Percentiles rank a stretch among this genome's conserved stretches.
phyloP scores from a whole-genome alignment of 1,140 invertebrate species.

The Palaemon carinicauda region DNA sequence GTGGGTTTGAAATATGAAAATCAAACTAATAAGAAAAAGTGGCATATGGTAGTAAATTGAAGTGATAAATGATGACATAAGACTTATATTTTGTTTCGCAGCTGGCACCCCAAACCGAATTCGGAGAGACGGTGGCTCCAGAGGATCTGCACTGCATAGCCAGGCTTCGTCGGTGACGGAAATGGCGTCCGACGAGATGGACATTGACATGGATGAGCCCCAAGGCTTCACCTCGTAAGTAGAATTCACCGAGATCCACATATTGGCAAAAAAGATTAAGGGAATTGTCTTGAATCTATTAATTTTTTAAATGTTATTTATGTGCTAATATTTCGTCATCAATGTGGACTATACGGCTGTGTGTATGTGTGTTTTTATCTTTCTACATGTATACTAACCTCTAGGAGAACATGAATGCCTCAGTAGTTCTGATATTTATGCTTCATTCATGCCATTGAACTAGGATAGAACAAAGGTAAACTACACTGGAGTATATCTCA shows the following conservation, averaged over 20 bases:
- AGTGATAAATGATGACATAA: background rate
- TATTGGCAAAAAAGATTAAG: background rate
- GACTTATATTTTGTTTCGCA: background rate
- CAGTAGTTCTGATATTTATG: too few species aligned
- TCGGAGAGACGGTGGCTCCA: slow-evolving; percentile 68
- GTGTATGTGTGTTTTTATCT: too few species aligned
- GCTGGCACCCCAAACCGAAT: slow-evolving; percentile 72
- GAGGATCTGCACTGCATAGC: slow-evolving; percentile 68
- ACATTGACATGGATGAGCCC: slow-evolving; percentile 75
- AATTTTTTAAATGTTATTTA: background rate
- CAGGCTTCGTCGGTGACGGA: slow-evolving; percentile 77
- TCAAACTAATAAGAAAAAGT: background rate
- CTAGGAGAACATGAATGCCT: too few species aligned
- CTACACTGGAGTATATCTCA: too few species aligned
- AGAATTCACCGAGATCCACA: background rate
- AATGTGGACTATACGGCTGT: too few species aligned
- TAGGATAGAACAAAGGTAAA: too few species aligned
- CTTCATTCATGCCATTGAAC: too few species aligned
- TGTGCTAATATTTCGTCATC: background rate
- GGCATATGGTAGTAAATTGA: background rate
- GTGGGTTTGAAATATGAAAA: too few species aligned
- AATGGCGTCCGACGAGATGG: slow-evolving; percentile 76
- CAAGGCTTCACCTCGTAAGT: slow-evolving; percentile 75
- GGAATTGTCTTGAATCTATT: background rate
- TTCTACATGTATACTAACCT: too few species aligned